Evolutionary conservation across 2,113 vertebrate genomes (phyloP).

Genomic region (Anser cygnoides): DNA sequence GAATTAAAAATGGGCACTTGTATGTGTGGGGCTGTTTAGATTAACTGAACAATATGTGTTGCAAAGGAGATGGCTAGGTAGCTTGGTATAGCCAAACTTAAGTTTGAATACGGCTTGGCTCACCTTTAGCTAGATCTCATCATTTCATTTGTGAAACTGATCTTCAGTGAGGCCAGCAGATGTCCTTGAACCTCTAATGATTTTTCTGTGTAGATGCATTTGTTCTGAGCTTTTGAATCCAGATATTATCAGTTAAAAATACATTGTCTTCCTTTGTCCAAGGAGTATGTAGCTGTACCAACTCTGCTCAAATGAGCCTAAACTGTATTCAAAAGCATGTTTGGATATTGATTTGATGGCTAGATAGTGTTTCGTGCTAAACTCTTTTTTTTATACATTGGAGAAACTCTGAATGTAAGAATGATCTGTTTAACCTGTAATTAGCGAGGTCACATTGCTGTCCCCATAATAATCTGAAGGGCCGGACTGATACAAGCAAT

Average conservation of each 20-base stretch:
- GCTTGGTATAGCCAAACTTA: neutral
- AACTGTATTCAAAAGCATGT: neutral
- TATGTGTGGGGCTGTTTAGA: neutral
- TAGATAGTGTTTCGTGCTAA: neutral
- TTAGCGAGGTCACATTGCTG: neutral
- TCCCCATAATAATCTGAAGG: neutral
- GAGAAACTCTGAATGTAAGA: neutral
- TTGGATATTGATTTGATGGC: neutral
- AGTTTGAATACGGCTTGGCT: neutral
- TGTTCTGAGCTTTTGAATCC: neutral
- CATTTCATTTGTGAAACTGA: neutral
- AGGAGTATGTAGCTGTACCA: neutral
- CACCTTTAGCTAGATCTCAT: neutral
- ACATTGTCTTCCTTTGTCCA: neutral
- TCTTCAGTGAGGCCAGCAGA: neutral
- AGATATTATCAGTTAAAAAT: neutral
- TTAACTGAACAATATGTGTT: neutral
- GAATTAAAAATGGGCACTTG: neutral
- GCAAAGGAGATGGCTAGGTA: neutral
- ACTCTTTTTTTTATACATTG: neutral
- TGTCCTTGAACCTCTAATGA: neutral
- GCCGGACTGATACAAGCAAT: neutral
- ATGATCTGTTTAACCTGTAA: neutral
- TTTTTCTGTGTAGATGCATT: neutral
- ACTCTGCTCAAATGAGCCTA: neutral